These are phyloP conservation scores for Patagioenas fasciata DNA, from an alignment of 2,113 vertebrate species.

Conservation along the genomic window DNA sequence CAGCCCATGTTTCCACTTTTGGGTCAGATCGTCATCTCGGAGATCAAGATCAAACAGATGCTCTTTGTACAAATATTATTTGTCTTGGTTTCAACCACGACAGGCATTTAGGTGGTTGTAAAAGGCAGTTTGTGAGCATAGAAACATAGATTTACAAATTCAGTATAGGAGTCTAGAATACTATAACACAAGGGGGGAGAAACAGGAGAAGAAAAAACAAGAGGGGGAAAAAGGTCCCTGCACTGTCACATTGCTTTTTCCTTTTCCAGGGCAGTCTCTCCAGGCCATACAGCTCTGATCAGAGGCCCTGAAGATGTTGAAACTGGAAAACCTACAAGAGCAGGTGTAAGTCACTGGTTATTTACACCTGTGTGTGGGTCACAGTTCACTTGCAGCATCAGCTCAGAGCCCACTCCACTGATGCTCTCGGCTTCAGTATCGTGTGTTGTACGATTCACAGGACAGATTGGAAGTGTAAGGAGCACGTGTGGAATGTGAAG, in stretches of 20 bases:
- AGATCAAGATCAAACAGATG: background rate
- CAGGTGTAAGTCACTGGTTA: background rate
- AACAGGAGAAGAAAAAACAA: background rate
- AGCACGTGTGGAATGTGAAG: background rate
- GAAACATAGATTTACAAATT: background rate
- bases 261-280: background rate
- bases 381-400: background rate
- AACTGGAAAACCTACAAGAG: background rate
- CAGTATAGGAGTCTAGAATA: background rate
- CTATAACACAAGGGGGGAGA: background rate
- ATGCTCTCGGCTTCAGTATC: background rate
- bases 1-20: background rate
- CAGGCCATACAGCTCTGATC: background rate
- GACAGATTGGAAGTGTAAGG: accelerated
- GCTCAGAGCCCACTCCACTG: background rate
- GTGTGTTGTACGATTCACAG: background rate
- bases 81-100: background rate
- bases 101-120: background rate
- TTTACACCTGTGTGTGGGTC: background rate
- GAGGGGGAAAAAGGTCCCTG: background rate
- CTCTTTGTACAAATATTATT: background rate
- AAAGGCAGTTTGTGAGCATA: background rate
- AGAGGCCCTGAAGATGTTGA: background rate
- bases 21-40: background rate
- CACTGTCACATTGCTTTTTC: background rate